Base-by-base conservation (phyloP, 2,888 invertebrate genomes). In the Drosophila nr. perissopoda region DNA sequence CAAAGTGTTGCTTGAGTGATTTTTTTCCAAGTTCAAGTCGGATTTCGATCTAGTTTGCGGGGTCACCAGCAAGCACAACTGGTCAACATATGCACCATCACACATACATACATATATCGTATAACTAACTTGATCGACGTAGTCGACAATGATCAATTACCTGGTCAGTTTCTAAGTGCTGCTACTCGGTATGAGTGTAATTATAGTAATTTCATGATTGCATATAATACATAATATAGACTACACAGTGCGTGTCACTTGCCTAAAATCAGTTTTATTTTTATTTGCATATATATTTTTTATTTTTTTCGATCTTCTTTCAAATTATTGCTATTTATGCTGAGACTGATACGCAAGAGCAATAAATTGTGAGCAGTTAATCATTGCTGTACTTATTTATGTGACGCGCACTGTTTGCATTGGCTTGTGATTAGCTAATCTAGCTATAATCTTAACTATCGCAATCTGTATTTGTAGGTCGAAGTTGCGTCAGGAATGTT, bases 41-140 rank as follows among this genome's bases (percentile, higher is more conserved):
- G 18, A 13, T 21, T 29, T 29, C 42, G 16, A 27, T 18, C 62
- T 13, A 40, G n/a, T 56, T 51, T 60, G 27, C 29, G 38, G 56
- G 77, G 72, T 66, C 72, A 70, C 7, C 33, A 46, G 31, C 56
- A 62, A 34, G 29, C 25, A 40, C 49, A 51, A 57, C 49, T 62
- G 7, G 46, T 74, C 36, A 38, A 18, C 54, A 36, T 18, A 16
- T 8, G 16, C 1, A 21, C 25, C 27, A 10, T 4, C 21, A 21
- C 13, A 52, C 13, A 29, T 49, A 27, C 7, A n/a, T 4, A 52
- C 11, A 25, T 34, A 33, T 33, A 33, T 21, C 16, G 33, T 5
- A 10, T 25, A 51, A 29, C 54, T 60, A 40, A 27, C 25, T n/a
- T n/a, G 68, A 68, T 67, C 66, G 58, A 51, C 33, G 13, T 4